Evolutionary conservation across 1,140 invertebrate genomes (phyloP).

Genomic region (Drosophila willistoni): DNA sequence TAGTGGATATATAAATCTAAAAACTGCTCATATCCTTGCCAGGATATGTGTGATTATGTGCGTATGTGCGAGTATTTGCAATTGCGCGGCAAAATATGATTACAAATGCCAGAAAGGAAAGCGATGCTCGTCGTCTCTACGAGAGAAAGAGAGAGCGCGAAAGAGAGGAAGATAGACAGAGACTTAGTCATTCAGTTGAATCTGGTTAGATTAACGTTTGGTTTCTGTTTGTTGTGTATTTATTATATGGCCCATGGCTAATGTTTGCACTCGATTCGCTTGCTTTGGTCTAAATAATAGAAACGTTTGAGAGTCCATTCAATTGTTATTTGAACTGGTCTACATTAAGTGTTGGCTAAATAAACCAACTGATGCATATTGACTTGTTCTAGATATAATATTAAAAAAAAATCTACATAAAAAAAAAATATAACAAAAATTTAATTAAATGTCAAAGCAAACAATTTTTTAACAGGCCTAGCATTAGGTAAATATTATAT

Average conservation of each 20-base stretch:
- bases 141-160: not conserved
- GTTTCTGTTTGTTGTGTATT: constrained; percentile 22
- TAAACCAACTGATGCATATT: not conserved
- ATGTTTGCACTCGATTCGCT: constrained; percentile 50
- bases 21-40: constrained; percentile 69
- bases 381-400: not conserved
- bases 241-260: constrained; percentile 27
- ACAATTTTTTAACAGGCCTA: too few relatives aligned
- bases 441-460: too few relatives aligned
- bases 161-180: too few relatives aligned
- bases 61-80: constrained; percentile 52
- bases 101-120: constrained; percentile 64
- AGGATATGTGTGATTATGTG: constrained; percentile 17
- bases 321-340: constrained; percentile 3
- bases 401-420: not conserved
- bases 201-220: constrained; percentile 70
- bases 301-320: constrained; percentile 2
- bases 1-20: constrained; percentile 65
- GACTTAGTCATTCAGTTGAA: constrained; percentile 30
- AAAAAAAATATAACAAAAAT: too few relatives aligned
- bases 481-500: too few relatives aligned
- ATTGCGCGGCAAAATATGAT: constrained; percentile 72
- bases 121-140: constrained; percentile 30
- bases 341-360: constrained; percentile 14
- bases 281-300: constrained; percentile 35